Base-by-base conservation (phyloP, 1,140 invertebrate genomes). In the Sesamia nonagrioides region DNA sequence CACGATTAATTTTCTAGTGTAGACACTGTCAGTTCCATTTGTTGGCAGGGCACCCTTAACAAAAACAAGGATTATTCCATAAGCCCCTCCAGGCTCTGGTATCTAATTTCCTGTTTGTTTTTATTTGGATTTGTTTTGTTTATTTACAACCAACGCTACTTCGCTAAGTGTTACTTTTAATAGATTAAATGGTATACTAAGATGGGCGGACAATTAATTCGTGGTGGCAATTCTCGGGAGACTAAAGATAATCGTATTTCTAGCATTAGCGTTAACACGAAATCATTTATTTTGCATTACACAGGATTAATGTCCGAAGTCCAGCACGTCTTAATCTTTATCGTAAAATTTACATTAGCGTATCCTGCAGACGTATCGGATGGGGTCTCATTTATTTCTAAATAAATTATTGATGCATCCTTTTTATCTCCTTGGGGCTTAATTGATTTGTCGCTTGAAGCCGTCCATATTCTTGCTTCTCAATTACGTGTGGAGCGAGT, bases 361-460 rank as follows among this genome's bases (percentile, higher is more conserved):
- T 79, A 79, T 81, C 79, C 50, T 77, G 77, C 54, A 79, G 48
- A 69, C 73, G 74, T 72, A 82, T 80, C 75, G n/a, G 77, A 69
- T 77, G 50, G 71, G 40, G 75, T 17, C 69, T 79, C 77, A 82
- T 86, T 88, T 88, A 87, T 91, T 86, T 81, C 78, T 76, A 63
- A 82, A 80, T 76, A 80, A 78, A 86, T 90, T 88, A 91, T 91
- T 90, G 91, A 91, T 90, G 88, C 86, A 85, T 94, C 89, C 88
- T 89, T 89, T 92, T 91, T 92, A 92, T 90, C 90, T 89, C 69
- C 81, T 78, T 73, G 80, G 82, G 78, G 78, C 86, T 91, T 93
- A 94, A 94, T 92, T 93, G 91, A 93, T 92, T 92, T 92, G 91
- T 93, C 91, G 89, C 88, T 91, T 86, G 81, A 81, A 90, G 86